Evolutionary conservation across 2,888 invertebrate species (phyloP), one percentile per base, ranked within the genome.

Genomic region (Chymomyza fuscimana): DNA sequence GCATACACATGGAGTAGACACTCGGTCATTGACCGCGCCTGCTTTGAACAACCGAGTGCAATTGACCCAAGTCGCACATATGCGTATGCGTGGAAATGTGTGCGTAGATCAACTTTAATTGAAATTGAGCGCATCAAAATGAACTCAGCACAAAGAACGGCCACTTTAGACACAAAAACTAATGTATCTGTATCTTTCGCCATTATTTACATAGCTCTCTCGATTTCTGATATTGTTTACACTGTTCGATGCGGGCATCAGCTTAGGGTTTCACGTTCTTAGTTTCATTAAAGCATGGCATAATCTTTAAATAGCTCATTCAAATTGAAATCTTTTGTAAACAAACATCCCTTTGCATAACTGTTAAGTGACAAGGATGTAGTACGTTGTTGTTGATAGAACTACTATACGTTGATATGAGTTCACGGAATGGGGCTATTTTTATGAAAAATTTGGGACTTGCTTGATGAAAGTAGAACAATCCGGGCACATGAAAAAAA

Each of bases 21-120:
- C 32, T 29, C 67, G 71, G 76, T 80, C 77, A 81, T 73, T 63
- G 81, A 68, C 79, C 81, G 73, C 61, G 7, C 54, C 67, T n/a
- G 25, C 29, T 46, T n/a, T 46, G 46, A 51, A 40, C 3, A 15
- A 10, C 29, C 12, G 25, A 60, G 22, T 22, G 54, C 54, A 54
- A 54, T 54, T 54, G 54, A 22, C 54, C n/a, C 16, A 12, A 10
- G 40, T 12, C 4, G 3, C 12, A 46, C 40, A 12, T 46, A 46
- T 46, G 10, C 6, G 36, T 36, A 36, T 61, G 32, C 58, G 40
- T 40, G 25, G 25, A 25, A 25, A 32, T 32, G 32, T 32, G 32
- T 32, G 9, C 32, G 32, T 32, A 32, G 32, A 32, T 32, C 32
- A 32, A 65, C 65, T 72, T 79, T 63, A 73, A 79, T 73, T 79